A percentile compares a stretch with the other conserved stretches of the same genome.
These are phyloP conservation scores for Rhinatrema bivittatum DNA, from an alignment of 2,797 vertebrate genomes.

Conservation along the genomic window DNA sequence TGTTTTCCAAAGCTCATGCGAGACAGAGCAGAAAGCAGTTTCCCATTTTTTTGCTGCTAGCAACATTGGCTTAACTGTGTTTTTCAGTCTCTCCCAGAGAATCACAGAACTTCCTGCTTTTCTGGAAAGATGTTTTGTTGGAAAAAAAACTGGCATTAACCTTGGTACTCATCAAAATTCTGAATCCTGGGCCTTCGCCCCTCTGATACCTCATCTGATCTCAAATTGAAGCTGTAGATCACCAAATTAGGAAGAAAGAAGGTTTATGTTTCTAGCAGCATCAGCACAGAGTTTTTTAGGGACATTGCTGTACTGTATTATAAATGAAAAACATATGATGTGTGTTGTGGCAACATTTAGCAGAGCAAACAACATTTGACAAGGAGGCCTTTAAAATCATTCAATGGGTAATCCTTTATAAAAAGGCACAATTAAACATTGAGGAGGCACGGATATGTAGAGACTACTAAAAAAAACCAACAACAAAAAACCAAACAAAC, in stretches of 20 bases:
- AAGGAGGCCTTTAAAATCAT: too few species aligned
- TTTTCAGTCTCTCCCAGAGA: conserved; percentile 24
- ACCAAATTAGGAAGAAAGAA: conserved; percentile 50
- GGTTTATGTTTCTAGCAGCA: neutral
- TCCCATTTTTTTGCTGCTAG: too few species aligned
- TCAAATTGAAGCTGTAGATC: conserved; percentile 15
- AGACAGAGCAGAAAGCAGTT: neutral
- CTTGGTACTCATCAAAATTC: conserved; percentile 4
- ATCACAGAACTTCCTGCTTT: conserved; percentile 34
- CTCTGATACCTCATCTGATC: conserved; percentile 8
- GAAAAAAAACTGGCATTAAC: conserved; percentile 7
- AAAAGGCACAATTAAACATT: too few species aligned
- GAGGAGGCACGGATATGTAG: too few species aligned
- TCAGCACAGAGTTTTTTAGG: conserved; percentile 15
- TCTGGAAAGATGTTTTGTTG: conserved; percentile 15
- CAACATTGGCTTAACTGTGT: too few species aligned
- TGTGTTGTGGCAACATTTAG: conserved; percentile 7
- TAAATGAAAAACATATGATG: conserved; percentile 30
- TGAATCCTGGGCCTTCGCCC: neutral
- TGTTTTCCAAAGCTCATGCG: neutral
- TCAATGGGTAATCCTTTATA: too few species aligned
- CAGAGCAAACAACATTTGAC: conserved; percentile 12
- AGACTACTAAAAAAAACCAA: too few species aligned
- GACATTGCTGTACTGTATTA: conserved; percentile 27
- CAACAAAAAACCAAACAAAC: too few species aligned